Evolutionary conservation across 2,888 invertebrate species (phyloP).

Genomic region (Harmothoe impar): DNA sequence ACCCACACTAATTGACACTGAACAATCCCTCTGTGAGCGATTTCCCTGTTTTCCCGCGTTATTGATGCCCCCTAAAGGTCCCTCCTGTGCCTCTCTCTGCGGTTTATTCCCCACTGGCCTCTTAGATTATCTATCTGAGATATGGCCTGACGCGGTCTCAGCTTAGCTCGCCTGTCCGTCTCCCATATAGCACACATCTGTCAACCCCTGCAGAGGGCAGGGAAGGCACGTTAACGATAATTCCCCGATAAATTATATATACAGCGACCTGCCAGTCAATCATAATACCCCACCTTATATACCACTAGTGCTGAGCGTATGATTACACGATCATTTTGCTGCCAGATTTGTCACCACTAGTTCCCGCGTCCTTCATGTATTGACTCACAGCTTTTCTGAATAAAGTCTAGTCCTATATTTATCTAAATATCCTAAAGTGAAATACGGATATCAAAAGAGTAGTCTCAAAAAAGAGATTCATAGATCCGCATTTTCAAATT

Average conservation of each 20-base stretch:
- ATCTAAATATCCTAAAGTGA: too few relatives aligned
- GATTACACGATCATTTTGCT: not conserved
- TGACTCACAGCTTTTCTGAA: too few relatives aligned
- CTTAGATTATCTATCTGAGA: not conserved
- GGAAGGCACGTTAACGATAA: conserved; percentile 18
- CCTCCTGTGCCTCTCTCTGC: not conserved
- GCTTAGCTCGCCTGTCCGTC: not conserved
- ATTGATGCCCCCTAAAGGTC: not conserved
- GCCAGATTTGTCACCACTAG: not conserved
- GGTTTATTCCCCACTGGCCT: not conserved
- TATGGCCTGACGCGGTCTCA: not conserved
- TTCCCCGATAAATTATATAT: not conserved
- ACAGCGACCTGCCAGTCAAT: not conserved
- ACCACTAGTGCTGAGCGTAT: not conserved
- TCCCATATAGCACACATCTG: not conserved
- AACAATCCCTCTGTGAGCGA: not conserved
- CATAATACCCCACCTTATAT: not conserved
- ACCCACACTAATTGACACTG: not conserved
- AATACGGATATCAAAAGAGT: too few relatives aligned
- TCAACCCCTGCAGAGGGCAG: not conserved
- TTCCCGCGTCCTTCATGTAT: not conserved
- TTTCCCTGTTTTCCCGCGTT: not conserved
- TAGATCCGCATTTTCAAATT: too few relatives aligned
- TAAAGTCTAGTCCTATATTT: too few relatives aligned
- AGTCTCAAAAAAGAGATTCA: too few relatives aligned